Percentiles rank a stretch among this genome's conserved stretches.
These are phyloP conservation scores for Steinernema carpocapsae DNA, from an alignment of 2,888 invertebrate species.

Conservation along the genomic window DNA sequence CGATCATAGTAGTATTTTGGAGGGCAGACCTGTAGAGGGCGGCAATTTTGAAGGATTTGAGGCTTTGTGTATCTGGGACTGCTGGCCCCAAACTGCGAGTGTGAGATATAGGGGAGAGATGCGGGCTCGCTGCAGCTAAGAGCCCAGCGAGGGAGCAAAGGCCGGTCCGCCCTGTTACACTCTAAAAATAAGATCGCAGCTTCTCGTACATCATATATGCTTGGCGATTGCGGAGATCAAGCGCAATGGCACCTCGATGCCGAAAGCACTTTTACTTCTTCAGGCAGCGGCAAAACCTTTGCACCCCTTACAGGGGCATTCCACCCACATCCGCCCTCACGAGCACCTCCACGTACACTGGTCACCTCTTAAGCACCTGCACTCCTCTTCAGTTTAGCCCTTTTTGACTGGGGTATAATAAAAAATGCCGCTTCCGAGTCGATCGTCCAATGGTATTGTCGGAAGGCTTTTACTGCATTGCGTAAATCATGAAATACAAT, in stretches of 20 bases:
- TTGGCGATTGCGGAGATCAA: conserved; percentile 31
- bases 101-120: conserved; percentile 35
- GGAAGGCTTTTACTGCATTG: no score
- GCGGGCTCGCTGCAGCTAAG: conserved; percentile 33
- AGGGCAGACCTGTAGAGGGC: conserved; percentile 28
- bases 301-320: neutral
- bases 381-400: no score
- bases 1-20: conserved; percentile 23
- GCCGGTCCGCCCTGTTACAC: conserved; percentile 35
- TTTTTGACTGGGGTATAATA: no score
- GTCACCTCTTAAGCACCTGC: no score
- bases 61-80: conserved; percentile 34
- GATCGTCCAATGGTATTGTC: no score
- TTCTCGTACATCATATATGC: conserved; percentile 33
- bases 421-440: no score
- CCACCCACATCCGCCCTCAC: neutral
- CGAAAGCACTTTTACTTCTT: conserved; percentile 21
- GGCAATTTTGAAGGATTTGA: conserved; percentile 33
- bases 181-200: conserved; percentile 34
- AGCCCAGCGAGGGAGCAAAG: conserved; percentile 31
- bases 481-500: no score
- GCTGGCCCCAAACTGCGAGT: conserved; percentile 32
- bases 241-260: conserved; percentile 23
- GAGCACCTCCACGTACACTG: no score
- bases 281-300: neutral